A percentile compares a stretch with the other conserved stretches of the same genome.
phyloP scores from a whole-genome alignment of 2,888 invertebrate species.

The Spatulosminthurus flaviceps region DNA sequence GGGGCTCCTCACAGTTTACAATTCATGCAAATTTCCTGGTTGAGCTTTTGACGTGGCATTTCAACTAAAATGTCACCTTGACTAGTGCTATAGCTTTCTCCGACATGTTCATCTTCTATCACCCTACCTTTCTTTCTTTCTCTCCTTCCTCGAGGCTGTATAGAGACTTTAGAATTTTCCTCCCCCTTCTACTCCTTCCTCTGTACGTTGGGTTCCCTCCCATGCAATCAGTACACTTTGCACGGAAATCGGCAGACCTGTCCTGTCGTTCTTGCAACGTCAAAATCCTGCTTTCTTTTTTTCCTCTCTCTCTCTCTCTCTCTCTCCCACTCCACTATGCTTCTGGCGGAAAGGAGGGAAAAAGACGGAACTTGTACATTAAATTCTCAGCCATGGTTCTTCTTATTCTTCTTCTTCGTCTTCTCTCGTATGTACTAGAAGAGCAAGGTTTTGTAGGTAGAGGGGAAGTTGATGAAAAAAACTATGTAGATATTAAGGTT shows the following conservation, averaged over 20 bases:
- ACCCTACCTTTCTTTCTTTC: neutral
- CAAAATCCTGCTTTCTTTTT: neutral
- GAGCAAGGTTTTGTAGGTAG: too few relatives aligned
- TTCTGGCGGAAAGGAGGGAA: too few relatives aligned
- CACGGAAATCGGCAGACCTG: neutral
- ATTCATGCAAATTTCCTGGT: conserved; percentile 54
- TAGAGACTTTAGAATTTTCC: neutral
- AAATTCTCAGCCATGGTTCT: too few relatives aligned
- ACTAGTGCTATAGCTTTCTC: neutral
- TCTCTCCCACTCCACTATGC: conserved; percentile 27
- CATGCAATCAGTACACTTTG: too few relatives aligned
- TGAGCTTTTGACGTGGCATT: conserved; percentile 57
- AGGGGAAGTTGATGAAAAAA: too few relatives aligned
- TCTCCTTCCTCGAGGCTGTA: neutral
- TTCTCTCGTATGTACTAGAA: too few relatives aligned
- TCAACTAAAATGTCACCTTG: conserved; percentile 54
- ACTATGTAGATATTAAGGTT: too few relatives aligned
- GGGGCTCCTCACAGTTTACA: neutral
- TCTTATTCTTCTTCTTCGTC: too few relatives aligned
- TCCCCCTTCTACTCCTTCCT: neutral
- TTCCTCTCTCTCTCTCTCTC: conserved; percentile 2
- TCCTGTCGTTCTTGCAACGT: too few relatives aligned
- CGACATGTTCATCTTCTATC: neutral
- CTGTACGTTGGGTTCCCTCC: neutral
- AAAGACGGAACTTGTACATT: too few relatives aligned